phyloP scores from a whole-genome alignment of 2,113 vertebrate genomes.

The Pycnonotus jocosus region DNA sequence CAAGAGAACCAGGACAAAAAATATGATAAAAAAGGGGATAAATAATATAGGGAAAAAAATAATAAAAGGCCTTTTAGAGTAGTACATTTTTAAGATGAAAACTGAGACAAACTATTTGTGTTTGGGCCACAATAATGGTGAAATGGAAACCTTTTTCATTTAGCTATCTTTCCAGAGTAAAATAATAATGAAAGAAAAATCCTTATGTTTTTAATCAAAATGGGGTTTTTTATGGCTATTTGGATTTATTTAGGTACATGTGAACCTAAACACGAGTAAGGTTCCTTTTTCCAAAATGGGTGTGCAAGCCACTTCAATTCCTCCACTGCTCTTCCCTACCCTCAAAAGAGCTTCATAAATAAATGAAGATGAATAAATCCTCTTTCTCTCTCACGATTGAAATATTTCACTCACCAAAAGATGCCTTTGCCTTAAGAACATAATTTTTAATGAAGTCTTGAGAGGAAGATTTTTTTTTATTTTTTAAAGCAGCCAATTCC shows the following conservation, averaged over 20 bases:
- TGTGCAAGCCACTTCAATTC: neutral
- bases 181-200: neutral
- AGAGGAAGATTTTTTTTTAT: neutral
- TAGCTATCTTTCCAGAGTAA: neutral
- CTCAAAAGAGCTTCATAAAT: neutral
- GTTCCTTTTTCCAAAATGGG: neutral
- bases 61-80: neutral
- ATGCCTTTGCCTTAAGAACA: neutral
- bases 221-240: accelerated
- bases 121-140: neutral
- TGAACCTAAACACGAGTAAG: neutral
- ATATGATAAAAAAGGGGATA: neutral
- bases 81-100: neutral
- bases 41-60: neutral
- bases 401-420: neutral
- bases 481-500: neutral
- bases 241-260: neutral
- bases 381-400: neutral
- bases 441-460: neutral
- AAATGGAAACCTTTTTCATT: neutral
- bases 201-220: neutral
- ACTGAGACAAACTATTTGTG: neutral
- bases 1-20: neutral
- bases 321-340: neutral
- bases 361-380: neutral